These are phyloP conservation scores for Polymixis lichenea DNA, from an alignment of 2,888 invertebrate species.

Conservation along the genomic window DNA sequence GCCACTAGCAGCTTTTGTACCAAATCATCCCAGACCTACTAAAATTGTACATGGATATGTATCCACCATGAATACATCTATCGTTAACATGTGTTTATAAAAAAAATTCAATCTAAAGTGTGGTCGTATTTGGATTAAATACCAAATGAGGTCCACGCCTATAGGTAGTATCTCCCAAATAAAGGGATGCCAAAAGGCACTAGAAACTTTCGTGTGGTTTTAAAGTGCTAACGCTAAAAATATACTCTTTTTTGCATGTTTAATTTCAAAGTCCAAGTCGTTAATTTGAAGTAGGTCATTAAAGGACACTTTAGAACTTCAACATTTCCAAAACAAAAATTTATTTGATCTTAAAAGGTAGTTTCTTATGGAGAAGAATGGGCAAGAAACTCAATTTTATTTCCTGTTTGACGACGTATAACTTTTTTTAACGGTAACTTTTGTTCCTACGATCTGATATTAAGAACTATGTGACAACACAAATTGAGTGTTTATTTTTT, in stretches of 20 bases:
- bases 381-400: background rate
- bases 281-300: background rate
- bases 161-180: background rate
- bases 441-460: constrained; percentile 34
- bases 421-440: constrained; percentile 4
- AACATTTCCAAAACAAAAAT: background rate
- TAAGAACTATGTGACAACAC: constrained; percentile 71
- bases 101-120: no score
- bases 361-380: background rate
- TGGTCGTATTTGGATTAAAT: constrained; percentile 4
- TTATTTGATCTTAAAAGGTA: background rate
- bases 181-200: constrained; percentile 6
- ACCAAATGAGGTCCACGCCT: background rate
- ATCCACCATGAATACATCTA: background rate
- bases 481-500: constrained; percentile 72
- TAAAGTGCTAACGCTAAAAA: background rate
- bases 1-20: constrained; percentile 6
- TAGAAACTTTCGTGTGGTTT: background rate
- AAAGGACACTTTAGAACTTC: background rate
- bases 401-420: background rate
- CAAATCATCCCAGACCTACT: background rate
- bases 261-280: background rate
- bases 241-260: background rate
- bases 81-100: background rate
- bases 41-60: background rate